These are phyloP conservation scores for Megamerina dolium DNA, from an alignment of 2,888 invertebrate species.

Conservation along the genomic window DNA sequence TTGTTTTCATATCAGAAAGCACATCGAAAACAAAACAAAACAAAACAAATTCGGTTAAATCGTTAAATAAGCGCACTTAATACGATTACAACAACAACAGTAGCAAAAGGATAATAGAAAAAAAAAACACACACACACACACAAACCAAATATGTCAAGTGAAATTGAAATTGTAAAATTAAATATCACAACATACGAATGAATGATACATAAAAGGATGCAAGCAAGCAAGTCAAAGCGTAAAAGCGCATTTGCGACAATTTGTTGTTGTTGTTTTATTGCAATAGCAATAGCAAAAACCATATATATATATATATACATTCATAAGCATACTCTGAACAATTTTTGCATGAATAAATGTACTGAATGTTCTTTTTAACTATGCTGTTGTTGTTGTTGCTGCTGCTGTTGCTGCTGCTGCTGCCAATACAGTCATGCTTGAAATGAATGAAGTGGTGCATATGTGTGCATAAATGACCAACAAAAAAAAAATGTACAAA, in stretches of 20 bases:
- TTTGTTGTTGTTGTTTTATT: too few species aligned
- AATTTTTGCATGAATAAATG: slow-evolving; percentile 41
- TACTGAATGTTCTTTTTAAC: slow-evolving; percentile 15
- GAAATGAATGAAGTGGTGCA: not conserved
- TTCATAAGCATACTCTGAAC: slow-evolving; percentile 34
- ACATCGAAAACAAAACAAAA: too few species aligned
- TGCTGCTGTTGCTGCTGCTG: slow-evolving; percentile 15
- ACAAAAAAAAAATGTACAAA: too few species aligned
- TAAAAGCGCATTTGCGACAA: slow-evolving; percentile 46
- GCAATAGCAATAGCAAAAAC: too few species aligned
- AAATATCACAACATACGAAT: slow-evolving; percentile 10
- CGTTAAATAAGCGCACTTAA: slow-evolving; percentile 46
- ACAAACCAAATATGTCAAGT: too few species aligned
- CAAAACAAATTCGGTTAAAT: slow-evolving; percentile 36
- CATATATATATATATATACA: slow-evolving; percentile 9
- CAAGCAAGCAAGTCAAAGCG: slow-evolving; percentile 36
- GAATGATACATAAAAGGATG: slow-evolving; percentile 35
- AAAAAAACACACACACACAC: slow-evolving; percentile 17
- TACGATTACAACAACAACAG: slow-evolving; percentile 33
- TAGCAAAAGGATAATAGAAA: slow-evolving; percentile 18
- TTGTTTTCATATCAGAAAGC: too few species aligned
- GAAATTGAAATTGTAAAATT: too few species aligned
- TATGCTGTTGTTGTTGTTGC: slow-evolving; percentile 14
- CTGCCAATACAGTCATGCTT: slow-evolving; percentile 2
- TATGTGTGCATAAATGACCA: slow-evolving; percentile 27